phyloP scores from a whole-genome alignment of 92 coral and sea anemone species.

The Porites evermanni region DNA sequence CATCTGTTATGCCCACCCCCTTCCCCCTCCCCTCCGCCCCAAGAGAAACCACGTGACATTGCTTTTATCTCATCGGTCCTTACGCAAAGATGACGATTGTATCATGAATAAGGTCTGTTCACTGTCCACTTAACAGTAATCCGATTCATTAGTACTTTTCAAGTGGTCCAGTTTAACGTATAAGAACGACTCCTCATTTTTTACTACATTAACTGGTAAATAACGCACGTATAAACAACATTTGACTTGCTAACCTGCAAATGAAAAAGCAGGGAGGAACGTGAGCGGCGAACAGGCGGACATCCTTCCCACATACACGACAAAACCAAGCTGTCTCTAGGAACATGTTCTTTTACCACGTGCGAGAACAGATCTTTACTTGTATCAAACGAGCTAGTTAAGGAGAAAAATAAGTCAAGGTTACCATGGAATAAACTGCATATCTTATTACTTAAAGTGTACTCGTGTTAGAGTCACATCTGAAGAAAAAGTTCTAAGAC shows the following conservation, averaged over 20 bases:
- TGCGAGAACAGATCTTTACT: conserved; percentile 87
- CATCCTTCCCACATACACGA: conserved; percentile 99
- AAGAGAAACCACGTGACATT: too few relatives aligned
- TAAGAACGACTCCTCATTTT: too few relatives aligned
- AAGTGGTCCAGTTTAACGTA: too few relatives aligned
- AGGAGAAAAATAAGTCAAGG: neutral
- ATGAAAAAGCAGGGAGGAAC: conserved; percentile 92
- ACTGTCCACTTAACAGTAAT: too few relatives aligned
- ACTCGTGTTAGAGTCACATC: too few relatives aligned
- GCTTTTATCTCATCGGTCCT: too few relatives aligned
- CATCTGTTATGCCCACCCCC: too few relatives aligned
- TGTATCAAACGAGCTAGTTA: conserved; percentile 79
- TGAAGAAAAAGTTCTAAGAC: too few relatives aligned
- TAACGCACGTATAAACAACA: neutral
- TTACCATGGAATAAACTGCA: neutral
- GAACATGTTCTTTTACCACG: conserved; percentile 89
- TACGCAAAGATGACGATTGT: too few relatives aligned
- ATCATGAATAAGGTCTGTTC: too few relatives aligned
- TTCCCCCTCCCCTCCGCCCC: too few relatives aligned
- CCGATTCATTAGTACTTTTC: too few relatives aligned
- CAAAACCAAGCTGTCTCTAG: conserved; percentile 86
- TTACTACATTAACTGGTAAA: neutral
- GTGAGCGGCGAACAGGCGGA: conserved; percentile 92
- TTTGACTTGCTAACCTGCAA: conserved; percentile 71
- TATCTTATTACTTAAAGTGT: neutral